Conservation (phyloP, 2,113 vertebrate genomes). For the Elachura formosa region DNA sequence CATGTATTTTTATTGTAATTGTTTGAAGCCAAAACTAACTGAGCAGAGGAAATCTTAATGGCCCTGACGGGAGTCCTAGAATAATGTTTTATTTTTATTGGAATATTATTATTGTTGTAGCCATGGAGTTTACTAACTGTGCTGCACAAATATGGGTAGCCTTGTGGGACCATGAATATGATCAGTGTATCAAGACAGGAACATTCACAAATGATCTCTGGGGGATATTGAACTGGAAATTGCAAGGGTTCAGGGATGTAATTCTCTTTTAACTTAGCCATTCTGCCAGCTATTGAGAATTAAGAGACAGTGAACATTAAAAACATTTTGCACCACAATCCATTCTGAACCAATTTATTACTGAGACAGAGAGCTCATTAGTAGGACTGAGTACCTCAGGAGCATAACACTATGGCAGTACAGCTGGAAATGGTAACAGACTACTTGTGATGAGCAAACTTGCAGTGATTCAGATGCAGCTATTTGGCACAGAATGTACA, state of each 20-base stretch:
- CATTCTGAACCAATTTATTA: not conserved
- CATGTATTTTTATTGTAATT: not conserved
- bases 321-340: not conserved
- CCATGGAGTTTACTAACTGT: not conserved
- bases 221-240: not conserved
- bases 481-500: not conserved
- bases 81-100: conserved; percentile 6
- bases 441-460: not conserved
- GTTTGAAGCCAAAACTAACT: not conserved
- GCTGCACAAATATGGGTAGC: not conserved
- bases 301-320: not conserved
- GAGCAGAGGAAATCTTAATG: not conserved
- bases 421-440: not conserved
- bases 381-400: not conserved
- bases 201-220: not conserved
- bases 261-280: not conserved
- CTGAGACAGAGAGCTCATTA: not conserved
- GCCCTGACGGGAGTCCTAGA: not conserved
- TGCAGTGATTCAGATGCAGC: not conserved
- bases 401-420: rapidly evolving
- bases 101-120: not conserved
- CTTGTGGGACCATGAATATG: not conserved
- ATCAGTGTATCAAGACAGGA: not conserved
- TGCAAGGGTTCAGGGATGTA: not conserved
- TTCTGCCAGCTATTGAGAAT: not conserved